Evolutionary conservation across 2,113 vertebrate genomes (phyloP), one percentile per base, ranked within the genome.

Genomic region (Halichoeres trimaculatus): DNA sequence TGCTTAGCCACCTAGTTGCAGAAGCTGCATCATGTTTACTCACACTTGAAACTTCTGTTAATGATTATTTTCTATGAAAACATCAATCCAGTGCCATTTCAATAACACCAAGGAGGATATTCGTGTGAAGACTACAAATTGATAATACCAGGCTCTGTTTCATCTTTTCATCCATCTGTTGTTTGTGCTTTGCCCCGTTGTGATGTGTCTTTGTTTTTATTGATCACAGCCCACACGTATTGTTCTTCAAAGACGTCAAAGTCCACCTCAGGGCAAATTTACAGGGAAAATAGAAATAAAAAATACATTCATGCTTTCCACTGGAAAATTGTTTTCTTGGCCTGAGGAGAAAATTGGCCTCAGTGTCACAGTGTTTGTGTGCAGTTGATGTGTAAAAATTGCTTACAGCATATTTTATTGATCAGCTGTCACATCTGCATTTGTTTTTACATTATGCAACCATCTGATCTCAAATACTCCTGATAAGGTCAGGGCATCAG

Each of bases 391-490:
- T 48, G 22, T 16, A 11, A 54, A 17, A 68, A 53, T 17, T 62
- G 30, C 48, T 47, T 4, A 20, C 20, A 17, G 19, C 1, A 35
- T 30, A 61, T 58, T 8, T 68, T 12, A 20, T 48, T 54, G 11
- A 43, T 69, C 26, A 63, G 9, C 11, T 74, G 24, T 58, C 55
- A 61, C 59, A 43, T 55, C 23, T 43, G 22, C 2, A 26, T 26
- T 43, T 55, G 3, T 57, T 30, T 67, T 68, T 68, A 24, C 58
- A 57, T 35, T 40, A 45, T 48, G 19, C 22, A 5, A 45, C 69
- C 45, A 74, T 65, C 72, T 54, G 48, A 45, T 57, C 63, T 78
- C 41, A 78, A 78, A 84, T 61, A 53, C 85, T 62, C 55, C 67
- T 59, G 75, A 56, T 76, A 48, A 59, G 63, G 57, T 53, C 68